A percentile compares a stretch with the other conserved stretches of the same genome.
phyloP scores from a whole-genome alignment of 2,113 vertebrate genomes.

The Lepus americanus region DNA sequence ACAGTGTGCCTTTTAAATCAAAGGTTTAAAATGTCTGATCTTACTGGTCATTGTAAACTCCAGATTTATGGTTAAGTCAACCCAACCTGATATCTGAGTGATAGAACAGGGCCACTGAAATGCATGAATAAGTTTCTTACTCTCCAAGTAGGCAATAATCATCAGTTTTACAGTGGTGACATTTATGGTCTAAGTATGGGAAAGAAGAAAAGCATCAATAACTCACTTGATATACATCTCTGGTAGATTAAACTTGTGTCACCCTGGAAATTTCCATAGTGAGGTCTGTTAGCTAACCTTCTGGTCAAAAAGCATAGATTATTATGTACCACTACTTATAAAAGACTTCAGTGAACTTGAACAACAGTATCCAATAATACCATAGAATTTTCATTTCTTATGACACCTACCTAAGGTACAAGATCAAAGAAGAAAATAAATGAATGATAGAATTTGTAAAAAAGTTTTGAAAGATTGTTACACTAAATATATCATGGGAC shows the following conservation, averaged over 20 bases:
- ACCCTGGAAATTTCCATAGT: slow-evolving; percentile 51
- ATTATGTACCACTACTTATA: not conserved
- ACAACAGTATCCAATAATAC: slow-evolving; percentile 44
- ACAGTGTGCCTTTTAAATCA: slow-evolving; percentile 49
- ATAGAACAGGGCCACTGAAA: not conserved
- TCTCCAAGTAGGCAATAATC: slow-evolving; percentile 40
- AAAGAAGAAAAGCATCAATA: slow-evolving; percentile 47
- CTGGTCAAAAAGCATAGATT: not conserved
- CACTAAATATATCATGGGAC: not conserved
- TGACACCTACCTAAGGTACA: not conserved
- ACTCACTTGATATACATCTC: slow-evolving; percentile 24
- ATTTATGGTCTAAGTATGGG: slow-evolving; percentile 48
- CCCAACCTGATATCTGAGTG: slow-evolving; percentile 22
- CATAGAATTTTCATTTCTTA: not conserved
- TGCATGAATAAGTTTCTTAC: slow-evolving; percentile 52
- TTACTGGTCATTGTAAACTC: slow-evolving; percentile 51
- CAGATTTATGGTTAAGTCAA: slow-evolving; percentile 67
- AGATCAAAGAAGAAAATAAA: not conserved
- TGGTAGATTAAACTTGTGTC: slow-evolving; percentile 45
- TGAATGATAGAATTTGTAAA: not conserved
- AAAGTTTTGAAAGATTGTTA: not conserved
- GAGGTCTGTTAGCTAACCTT: slow-evolving; percentile 25
- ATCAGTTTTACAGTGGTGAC: slow-evolving; percentile 54
- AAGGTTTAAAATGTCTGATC: slow-evolving; percentile 24
- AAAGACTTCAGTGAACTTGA: slow-evolving; percentile 43